phyloP scores from a whole-genome alignment of 2,797 vertebrate genomes.

The Myotis findleyi region DNA sequence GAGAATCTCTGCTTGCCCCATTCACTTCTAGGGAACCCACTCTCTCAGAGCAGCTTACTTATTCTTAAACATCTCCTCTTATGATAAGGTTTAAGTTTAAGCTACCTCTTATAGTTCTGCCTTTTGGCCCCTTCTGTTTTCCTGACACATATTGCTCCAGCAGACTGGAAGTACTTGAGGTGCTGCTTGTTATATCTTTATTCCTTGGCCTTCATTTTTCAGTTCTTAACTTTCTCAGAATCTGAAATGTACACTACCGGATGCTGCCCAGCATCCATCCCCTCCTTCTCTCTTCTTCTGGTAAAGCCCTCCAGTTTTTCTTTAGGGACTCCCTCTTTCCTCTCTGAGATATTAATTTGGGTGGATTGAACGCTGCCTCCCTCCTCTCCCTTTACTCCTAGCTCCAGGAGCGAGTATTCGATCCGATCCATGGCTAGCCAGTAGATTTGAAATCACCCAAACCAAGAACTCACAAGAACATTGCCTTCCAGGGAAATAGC shows the following conservation, averaged over 20 bases:
- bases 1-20: background rate
- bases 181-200: background rate
- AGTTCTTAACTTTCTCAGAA: background rate
- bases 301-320: background rate
- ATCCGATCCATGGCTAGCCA: background rate
- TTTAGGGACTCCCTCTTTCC: background rate
- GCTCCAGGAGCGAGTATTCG: background rate
- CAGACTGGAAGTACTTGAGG: background rate
- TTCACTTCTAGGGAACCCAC: background rate
- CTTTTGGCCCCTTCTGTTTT: background rate
- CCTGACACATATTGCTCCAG: background rate
- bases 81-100: background rate
- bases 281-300: background rate
- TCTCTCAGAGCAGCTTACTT: background rate
- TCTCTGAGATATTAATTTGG: background rate
- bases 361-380: background rate
- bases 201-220: background rate
- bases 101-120: background rate
- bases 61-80: background rate
- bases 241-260: background rate
- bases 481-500: background rate
- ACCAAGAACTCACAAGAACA: background rate
- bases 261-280: background rate
- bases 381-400: background rate
- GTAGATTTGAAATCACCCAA: conserved; percentile 14